Percentiles rank a stretch among this genome's conserved stretches.
Evolutionary conservation across 2,113 vertebrate species (phyloP).

Genomic region (Cepphus grylle): DNA sequence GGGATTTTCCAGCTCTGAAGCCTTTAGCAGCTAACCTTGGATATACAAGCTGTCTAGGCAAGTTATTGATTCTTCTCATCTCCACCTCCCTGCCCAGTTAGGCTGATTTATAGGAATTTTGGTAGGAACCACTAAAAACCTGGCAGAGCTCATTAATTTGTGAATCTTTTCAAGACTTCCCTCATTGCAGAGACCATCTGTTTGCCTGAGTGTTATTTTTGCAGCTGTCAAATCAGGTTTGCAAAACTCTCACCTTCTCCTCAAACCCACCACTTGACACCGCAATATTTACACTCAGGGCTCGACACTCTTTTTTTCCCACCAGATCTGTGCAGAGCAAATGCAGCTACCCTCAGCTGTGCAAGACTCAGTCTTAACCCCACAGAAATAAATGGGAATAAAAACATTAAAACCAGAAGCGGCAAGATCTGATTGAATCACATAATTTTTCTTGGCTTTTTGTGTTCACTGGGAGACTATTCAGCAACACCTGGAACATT

Average conservation of each 20-base stretch:
- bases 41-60: not conserved
- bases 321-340: not conserved
- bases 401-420: not conserved
- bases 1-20: not conserved
- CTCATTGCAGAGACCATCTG: slow-evolving; percentile 25
- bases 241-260: slow-evolving; percentile 39
- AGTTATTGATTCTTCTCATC: not conserved
- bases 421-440: not conserved
- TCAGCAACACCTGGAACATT: not conserved
- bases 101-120: slow-evolving; percentile 42
- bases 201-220: not conserved
- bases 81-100: not conserved
- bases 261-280: not conserved
- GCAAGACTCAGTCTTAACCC: not conserved
- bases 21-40: slow-evolving; percentile 37
- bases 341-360: not conserved
- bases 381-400: not conserved
- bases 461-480: not conserved
- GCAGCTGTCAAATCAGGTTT: slow-evolving; percentile 44
- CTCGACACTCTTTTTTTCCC: not conserved
- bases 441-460: not conserved
- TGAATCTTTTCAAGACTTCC: not conserved
- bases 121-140: not conserved
- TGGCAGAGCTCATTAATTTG: not conserved
- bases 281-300: slow-evolving; percentile 1